Conservation (phyloP, 2,113 vertebrate species). For the Ageneiosus marmoratus region DNA sequence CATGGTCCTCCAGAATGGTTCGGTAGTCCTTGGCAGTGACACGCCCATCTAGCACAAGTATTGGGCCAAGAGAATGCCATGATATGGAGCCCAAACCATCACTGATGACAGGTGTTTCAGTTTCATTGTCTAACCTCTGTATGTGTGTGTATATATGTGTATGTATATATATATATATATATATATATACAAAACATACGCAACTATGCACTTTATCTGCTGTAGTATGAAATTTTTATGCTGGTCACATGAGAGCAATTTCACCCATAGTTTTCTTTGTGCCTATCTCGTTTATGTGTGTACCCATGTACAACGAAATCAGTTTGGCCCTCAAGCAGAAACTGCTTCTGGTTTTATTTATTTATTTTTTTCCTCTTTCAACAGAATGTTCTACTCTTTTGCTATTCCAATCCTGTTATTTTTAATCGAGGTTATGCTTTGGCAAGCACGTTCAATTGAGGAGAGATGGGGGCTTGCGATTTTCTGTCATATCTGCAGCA, state of each 20-base stretch:
- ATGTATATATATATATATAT: no score
- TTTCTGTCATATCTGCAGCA: slow-evolving; percentile 59
- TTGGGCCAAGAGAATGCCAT: no score
- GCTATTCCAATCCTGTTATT: slow-evolving; percentile 63
- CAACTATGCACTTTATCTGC: background rate
- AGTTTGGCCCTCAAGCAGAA: slow-evolving; percentile 43
- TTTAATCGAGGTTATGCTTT: slow-evolving; percentile 62
- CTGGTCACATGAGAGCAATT: slow-evolving; percentile 21
- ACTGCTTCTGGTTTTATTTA: slow-evolving; percentile 29
- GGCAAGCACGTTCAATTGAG: slow-evolving; percentile 47
- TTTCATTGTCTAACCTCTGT: no score
- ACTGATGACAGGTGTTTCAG: no score
- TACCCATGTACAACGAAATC: slow-evolving; percentile 27
- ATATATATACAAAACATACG: no score
- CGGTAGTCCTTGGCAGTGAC: no score
- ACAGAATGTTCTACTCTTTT: slow-evolving; percentile 47
- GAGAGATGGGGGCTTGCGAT: slow-evolving; percentile 65
- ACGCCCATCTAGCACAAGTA: no score
- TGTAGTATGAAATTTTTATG: slow-evolving; percentile 1
- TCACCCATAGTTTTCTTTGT: slow-evolving; percentile 28
- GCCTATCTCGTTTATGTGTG: slow-evolving; percentile 28
- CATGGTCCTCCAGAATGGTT: no score
- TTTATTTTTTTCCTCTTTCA: slow-evolving; percentile 14
- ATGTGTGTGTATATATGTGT: no score
- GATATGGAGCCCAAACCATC: no score